Percentiles rank a stretch among this genome's conserved stretches.
These are phyloP conservation scores for Lanius ludovicianus DNA, from an alignment of 2,113 vertebrate genomes.

Conservation along the genomic window DNA sequence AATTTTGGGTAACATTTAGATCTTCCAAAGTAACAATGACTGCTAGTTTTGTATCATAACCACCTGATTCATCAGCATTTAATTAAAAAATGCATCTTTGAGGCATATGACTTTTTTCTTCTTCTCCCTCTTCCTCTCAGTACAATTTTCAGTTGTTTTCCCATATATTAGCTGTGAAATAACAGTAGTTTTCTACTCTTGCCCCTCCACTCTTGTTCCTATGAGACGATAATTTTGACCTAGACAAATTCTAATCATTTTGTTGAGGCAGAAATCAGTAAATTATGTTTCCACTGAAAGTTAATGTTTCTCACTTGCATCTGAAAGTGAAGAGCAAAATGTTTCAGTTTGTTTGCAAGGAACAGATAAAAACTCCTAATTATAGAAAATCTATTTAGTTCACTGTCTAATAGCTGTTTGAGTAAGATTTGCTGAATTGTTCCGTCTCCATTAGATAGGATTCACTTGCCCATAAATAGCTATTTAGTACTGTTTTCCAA, in stretches of 20 bases:
- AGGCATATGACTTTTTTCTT: background rate
- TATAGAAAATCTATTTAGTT: background rate
- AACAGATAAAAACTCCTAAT: background rate
- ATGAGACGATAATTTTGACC: background rate
- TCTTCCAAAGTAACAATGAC: background rate
- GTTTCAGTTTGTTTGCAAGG: background rate
- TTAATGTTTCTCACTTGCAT: background rate
- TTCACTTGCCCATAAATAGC: background rate
- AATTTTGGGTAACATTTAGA: background rate
- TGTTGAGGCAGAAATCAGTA: background rate
- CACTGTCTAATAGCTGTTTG: background rate
- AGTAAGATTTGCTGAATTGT: background rate
- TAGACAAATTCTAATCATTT: background rate
- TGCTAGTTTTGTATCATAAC: background rate
- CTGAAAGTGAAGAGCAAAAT: background rate
- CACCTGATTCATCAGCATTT: background rate
- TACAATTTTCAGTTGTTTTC: background rate
- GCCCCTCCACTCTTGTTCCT: background rate
- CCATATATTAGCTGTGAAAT: background rate
- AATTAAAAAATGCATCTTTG: background rate
- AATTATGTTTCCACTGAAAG: background rate
- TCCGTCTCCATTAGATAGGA: background rate
- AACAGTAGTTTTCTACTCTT: background rate
- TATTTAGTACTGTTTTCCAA: background rate
- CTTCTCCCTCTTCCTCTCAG: background rate